phyloP scores from a whole-genome alignment of 2,797 vertebrate genomes.

The Otolemur crassicaudatus region DNA sequence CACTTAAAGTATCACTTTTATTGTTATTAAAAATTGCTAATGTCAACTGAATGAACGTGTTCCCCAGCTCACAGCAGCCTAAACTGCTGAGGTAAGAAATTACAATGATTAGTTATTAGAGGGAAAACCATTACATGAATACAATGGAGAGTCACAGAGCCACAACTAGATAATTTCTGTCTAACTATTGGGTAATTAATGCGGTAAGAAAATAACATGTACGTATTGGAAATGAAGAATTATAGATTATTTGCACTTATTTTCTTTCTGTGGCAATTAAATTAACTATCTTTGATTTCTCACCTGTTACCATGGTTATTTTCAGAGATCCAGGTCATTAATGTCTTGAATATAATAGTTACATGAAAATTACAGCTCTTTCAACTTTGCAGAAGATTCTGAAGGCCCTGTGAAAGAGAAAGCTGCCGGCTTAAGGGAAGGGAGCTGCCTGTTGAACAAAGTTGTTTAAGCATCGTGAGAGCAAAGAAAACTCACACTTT shows the following conservation, averaged over 20 bases:
- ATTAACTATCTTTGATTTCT: constrained; percentile 84
- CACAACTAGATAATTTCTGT: constrained; percentile 77
- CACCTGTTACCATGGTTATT: constrained; percentile 84
- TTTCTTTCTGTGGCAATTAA: constrained; percentile 82
- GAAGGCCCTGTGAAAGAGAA: constrained; percentile 10
- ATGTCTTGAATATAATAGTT: constrained; percentile 77
- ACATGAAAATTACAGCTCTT: constrained; percentile 78
- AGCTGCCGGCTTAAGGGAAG: not conserved
- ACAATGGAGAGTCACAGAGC: constrained; percentile 59
- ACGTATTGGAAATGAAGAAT: constrained; percentile 80
- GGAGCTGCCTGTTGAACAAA: constrained; percentile 34
- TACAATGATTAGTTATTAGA: constrained; percentile 81
- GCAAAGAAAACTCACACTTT: not conserved
- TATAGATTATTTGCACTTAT: constrained; percentile 84
- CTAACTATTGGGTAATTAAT: constrained; percentile 83
- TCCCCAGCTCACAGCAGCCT: constrained; percentile 63
- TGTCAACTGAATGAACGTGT: constrained; percentile 77
- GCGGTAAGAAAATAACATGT: constrained; percentile 76
- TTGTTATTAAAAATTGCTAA: constrained; percentile 85
- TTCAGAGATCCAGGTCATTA: constrained; percentile 79
- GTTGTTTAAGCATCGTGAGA: constrained; percentile 16
- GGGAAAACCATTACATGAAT: constrained; percentile 69
- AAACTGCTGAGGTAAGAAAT: constrained; percentile 83
- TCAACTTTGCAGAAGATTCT: constrained; percentile 69
- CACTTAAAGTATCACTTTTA: constrained; percentile 80